Evolutionary conservation across 2,888 invertebrate genomes (phyloP), one percentile per base, ranked within the genome.

Genomic region (Chrysina gloriosa): DNA sequence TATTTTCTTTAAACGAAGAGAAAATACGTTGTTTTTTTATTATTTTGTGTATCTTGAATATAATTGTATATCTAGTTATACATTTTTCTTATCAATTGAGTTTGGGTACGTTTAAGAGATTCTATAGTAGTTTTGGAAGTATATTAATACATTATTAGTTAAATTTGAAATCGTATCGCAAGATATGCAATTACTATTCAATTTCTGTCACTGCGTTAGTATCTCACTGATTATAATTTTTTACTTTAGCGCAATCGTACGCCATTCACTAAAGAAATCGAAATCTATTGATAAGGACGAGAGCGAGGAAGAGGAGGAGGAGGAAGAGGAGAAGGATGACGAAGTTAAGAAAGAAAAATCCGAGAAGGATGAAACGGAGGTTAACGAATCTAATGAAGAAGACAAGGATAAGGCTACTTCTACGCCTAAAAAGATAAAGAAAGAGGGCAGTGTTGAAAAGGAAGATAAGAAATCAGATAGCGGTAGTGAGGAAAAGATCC

Each of bases 381-480:
- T 64, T 50, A 70, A 67, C 63, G 52, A 34, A 21, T 65, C 21
- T 0, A 42, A 36, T 4, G 72, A 80, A 73, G 77, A 77, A 45
- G 78, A 78, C 56, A 79, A 78, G 64, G 77, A 77, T n/a, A 77
- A 76, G 65, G 78, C 76, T 4, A 76, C 75, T 50, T 75, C 70
- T 11, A 74, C 81, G 63, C 82, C 83, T 61, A 81, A 81, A 64
- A 82, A 83, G 48, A 84, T 80, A n/a, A 86, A 85, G 29, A 84
- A 81, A 42, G 86, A 85, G 56, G 85, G 85, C 67, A 84, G 85
- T 70, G 86, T 87, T 0, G 86, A 87, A 71, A 88, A 87, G 73
- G 87, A 87, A 66, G 83, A 82, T 19, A 85, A 85, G 6, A 88
- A 86, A 71, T 84, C 82, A 76, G 74, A 76, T 58, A 71, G 84